Evolutionary conservation across 1,140 invertebrate genomes (phyloP).

Genomic region (Aradophagus sp.): DNA sequence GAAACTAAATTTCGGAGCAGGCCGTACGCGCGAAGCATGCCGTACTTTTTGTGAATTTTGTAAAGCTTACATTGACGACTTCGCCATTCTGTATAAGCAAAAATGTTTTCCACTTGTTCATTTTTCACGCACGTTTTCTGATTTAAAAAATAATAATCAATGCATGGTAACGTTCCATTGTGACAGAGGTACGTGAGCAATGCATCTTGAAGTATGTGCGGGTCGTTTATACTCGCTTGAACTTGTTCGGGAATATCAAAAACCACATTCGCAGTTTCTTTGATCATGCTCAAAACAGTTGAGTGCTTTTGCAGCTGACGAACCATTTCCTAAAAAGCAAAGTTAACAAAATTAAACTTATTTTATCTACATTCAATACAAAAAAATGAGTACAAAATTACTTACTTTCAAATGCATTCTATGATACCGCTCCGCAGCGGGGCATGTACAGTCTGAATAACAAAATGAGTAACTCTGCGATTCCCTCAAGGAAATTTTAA

Average conservation of each 20-base stretch:
- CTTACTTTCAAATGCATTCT: constrained; percentile 72
- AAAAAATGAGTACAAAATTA: background rate
- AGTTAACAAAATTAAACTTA: background rate
- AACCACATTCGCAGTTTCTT: constrained; percentile 77
- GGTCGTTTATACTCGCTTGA: constrained; percentile 74
- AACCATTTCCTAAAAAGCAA: constrained; percentile 66
- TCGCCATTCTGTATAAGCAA: constrained; percentile 86
- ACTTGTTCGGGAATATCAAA: constrained; percentile 80
- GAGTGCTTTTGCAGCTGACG: constrained; percentile 80
- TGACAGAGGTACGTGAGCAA: constrained; percentile 90
- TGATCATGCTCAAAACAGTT: constrained; percentile 80
- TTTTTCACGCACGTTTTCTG: constrained; percentile 77
- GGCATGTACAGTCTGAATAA: constrained; percentile 87
- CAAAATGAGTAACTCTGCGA: constrained; percentile 90
- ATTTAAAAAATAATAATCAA: constrained; percentile 68
- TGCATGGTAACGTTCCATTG: constrained; percentile 84
- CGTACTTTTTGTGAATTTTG: constrained; percentile 79
- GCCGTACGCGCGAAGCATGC: constrained; percentile 84
- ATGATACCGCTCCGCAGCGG: constrained; percentile 80
- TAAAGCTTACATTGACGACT: constrained; percentile 80
- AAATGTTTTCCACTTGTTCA: constrained; percentile 82
- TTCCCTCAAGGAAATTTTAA: constrained; percentile 78
- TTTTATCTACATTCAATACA: background rate
- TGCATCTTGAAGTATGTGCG: constrained; percentile 85
- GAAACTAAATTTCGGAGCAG: constrained; percentile 85